Conservation (phyloP, 2,888 invertebrate species). For the Leptopilina drosophilae region DNA sequence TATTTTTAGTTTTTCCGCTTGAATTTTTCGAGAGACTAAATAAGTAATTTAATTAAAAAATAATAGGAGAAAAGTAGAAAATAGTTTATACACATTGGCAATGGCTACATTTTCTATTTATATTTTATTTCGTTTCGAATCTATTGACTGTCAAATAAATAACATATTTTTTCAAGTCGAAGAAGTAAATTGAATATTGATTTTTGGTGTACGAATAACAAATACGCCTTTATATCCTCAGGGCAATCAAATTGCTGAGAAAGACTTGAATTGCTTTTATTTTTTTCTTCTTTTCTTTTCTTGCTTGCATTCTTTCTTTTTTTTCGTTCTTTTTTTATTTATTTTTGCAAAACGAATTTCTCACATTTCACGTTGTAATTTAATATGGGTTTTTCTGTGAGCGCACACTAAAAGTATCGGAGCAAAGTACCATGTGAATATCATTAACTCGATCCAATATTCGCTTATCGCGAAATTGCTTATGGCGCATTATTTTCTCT, state of each 20-base stretch:
- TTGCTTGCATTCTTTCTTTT: not conserved
- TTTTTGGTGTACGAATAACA: constrained; percentile 3
- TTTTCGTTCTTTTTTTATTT: not conserved
- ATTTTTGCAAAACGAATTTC: constrained; percentile 21
- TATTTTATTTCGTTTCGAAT: not conserved
- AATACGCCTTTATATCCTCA: constrained; percentile 25
- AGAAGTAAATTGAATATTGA: constrained; percentile 9
- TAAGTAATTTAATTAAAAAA: no score
- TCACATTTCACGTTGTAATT: constrained; percentile 25
- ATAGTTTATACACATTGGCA: not conserved
- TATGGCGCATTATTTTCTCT: not conserved
- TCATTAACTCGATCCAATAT: not conserved
- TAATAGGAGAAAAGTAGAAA: no score
- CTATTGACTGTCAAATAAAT: not conserved
- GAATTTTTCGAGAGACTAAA: no score
- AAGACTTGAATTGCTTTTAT: constrained; percentile 26
- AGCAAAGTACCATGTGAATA: constrained; percentile 7
- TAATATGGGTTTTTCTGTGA: not conserved
- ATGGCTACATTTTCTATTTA: not conserved
- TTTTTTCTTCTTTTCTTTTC: no score
- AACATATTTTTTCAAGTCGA: not conserved
- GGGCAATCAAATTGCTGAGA: constrained; percentile 4
- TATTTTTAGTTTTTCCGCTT: no score
- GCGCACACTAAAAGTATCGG: not conserved
- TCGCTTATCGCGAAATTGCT: not conserved